phyloP scores from a whole-genome alignment of 2,797 vertebrate genomes.

The Myripristis murdjan region DNA sequence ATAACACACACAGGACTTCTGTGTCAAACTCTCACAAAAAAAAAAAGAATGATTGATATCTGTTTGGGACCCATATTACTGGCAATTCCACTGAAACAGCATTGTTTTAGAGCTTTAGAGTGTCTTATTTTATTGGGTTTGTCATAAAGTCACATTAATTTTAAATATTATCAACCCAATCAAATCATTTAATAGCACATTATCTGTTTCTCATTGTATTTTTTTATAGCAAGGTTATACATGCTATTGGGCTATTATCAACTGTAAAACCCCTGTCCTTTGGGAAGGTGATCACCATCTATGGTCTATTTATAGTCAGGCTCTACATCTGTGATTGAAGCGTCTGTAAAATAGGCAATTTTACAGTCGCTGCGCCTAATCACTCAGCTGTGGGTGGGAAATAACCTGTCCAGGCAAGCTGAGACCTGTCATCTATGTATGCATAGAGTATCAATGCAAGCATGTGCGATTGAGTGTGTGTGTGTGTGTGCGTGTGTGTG shows the following conservation, averaged over 20 bases:
- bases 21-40: conserved; percentile 25
- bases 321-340: conserved; percentile 79
- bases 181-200: conserved; percentile 34
- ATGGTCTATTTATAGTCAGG: conserved; percentile 80
- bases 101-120: not conserved
- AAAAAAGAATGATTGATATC: conserved; percentile 49
- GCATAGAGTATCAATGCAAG: conserved; percentile 20
- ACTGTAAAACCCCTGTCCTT: conserved; percentile 66
- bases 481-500: conserved; percentile 6
- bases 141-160: conserved; percentile 31
- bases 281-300: conserved; percentile 77
- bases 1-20: conserved; percentile 25
- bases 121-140: conserved; percentile 13
- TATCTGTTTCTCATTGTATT: conserved; percentile 51
- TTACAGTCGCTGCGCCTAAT: conserved; percentile 82
- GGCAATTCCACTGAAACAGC: not conserved
- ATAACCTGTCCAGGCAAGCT: conserved; percentile 78
- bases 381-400: conserved; percentile 81
- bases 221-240: conserved; percentile 57
- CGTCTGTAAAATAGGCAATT: conserved; percentile 87
- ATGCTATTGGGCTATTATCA: conserved; percentile 60
- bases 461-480: not conserved
- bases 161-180: conserved; percentile 47
- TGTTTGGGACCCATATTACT: not conserved
- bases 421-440: conserved; percentile 60